A percentile compares a stretch with the other conserved stretches of the same genome.
Evolutionary conservation across 1,140 invertebrate species (phyloP).

Genomic region (Melitaea cinxia): DNA sequence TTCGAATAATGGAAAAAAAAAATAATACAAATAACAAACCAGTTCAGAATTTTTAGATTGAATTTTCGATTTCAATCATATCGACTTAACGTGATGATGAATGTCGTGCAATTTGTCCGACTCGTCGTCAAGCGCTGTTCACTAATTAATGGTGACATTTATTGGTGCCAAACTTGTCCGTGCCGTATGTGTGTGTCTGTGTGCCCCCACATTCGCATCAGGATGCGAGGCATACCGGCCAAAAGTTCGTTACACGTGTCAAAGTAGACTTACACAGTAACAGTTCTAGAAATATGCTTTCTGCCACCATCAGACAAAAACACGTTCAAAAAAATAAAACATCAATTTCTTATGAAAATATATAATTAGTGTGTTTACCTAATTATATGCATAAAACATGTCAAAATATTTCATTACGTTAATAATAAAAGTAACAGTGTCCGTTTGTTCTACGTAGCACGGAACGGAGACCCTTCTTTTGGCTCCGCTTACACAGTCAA

Average conservation of each 20-base stretch:
- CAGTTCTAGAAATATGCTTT: not conserved
- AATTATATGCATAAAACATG: too few species aligned
- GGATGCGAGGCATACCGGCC: conserved; percentile 13
- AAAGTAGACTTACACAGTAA: conserved; percentile 13
- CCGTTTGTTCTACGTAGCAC: not conserved
- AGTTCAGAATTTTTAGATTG: not conserved
- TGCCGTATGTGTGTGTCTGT: conserved; percentile 10
- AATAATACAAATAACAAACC: not conserved
- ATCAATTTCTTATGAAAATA: not conserved
- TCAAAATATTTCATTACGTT: not conserved
- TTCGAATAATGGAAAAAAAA: not conserved
- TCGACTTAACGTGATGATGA: conserved; percentile 40
- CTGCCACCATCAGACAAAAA: not conserved
- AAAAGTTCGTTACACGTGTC: conserved; percentile 15
- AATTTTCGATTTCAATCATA: conserved; percentile 10
- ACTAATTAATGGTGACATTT: conserved; percentile 68
- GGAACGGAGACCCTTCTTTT: not conserved
- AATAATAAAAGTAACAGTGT: not conserved
- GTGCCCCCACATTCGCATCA: conserved; percentile 8
- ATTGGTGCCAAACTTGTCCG: conserved; percentile 61
- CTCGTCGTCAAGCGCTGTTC: conserved; percentile 58
- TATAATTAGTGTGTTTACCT: not conserved
- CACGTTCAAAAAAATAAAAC: not conserved
- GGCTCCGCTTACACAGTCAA: not conserved
- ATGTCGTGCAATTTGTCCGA: conserved; percentile 65